A percentile compares a stretch with the other conserved stretches of the same genome.
Evolutionary conservation across 2,797 vertebrate genomes (phyloP).

Genomic region (Gallinago nigripennis): DNA sequence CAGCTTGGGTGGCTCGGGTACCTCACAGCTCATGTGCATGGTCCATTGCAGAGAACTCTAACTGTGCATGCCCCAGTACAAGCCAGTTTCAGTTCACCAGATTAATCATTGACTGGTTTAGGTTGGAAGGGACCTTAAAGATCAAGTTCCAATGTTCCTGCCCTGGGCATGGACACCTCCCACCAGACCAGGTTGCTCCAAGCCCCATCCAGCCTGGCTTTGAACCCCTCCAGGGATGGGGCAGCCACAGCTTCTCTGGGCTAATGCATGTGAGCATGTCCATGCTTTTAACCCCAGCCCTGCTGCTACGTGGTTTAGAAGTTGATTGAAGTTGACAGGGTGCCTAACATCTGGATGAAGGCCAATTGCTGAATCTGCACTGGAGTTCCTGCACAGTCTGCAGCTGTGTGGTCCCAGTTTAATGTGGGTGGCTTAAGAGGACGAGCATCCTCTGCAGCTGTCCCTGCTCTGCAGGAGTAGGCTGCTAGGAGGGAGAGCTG

Average conservation of each 20-base stretch:
- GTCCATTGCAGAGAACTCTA: background rate
- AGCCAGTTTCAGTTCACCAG: background rate
- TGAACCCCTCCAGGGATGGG: too few species aligned
- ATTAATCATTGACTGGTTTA: too few species aligned
- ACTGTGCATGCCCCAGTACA: background rate
- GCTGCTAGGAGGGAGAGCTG: background rate
- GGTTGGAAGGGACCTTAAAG: too few species aligned
- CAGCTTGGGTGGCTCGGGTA: background rate
- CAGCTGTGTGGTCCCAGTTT: background rate
- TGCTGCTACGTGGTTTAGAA: background rate
- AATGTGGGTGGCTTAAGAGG: background rate
- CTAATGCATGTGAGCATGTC: rapidly evolving
- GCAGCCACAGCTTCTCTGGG: too few species aligned
- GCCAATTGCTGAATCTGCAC: background rate
- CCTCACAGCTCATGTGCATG: background rate
- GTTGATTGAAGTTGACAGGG: background rate
- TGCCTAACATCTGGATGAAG: background rate
- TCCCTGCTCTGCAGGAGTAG: background rate
- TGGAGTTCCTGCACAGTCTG: background rate
- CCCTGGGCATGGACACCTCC: too few species aligned
- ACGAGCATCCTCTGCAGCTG: background rate
- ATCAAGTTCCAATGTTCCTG: too few species aligned
- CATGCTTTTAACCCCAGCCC: background rate
- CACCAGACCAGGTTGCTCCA: too few species aligned
- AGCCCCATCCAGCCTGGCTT: too few species aligned